Conservation (phyloP, 2,113 vertebrate species). For the Thunnus maccoyii region DNA sequence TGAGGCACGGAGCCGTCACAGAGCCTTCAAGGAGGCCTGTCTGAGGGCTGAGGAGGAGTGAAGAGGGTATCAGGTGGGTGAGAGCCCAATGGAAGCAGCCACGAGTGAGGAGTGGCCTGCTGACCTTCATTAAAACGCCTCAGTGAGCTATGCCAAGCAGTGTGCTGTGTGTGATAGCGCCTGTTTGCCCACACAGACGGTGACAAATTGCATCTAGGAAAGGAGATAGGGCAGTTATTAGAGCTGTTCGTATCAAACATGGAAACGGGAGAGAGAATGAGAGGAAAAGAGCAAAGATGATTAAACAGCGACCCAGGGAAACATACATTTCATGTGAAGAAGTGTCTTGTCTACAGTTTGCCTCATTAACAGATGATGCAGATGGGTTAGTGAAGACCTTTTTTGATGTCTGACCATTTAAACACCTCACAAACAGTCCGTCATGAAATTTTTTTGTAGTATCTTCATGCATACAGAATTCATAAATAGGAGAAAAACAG, state of each 20-base stretch:
- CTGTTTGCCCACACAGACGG: constrained; percentile 44
- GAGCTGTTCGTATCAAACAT: constrained; percentile 61
- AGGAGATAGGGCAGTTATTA: constrained; percentile 74
- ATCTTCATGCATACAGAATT: constrained; percentile 13
- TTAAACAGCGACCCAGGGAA: constrained; percentile 43
- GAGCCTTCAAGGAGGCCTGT: constrained; percentile 35
- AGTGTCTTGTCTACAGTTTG: constrained; percentile 22
- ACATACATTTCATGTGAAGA: constrained; percentile 25
- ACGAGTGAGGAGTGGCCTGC: constrained; percentile 39
- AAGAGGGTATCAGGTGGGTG: constrained; percentile 50
- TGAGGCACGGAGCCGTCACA: constrained; percentile 26
- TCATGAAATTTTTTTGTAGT: neutral
- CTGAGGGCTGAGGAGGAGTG: constrained; percentile 28
- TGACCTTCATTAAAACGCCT: constrained; percentile 80
- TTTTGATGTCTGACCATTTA: constrained; percentile 12
- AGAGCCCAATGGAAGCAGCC: constrained; percentile 45
- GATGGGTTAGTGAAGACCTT: constrained; percentile 6
- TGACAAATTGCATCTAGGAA: constrained; percentile 65
- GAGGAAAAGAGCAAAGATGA: constrained; percentile 7
- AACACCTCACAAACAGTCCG: neutral
- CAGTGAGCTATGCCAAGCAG: constrained; percentile 44
- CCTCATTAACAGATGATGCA: constrained; percentile 34
- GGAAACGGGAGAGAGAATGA: constrained; percentile 17
- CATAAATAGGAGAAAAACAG: constrained; percentile 18
- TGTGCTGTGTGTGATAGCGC: constrained; percentile 47